These are phyloP conservation scores for Acanthochromis polyacanthus DNA, from an alignment of 2,113 vertebrate genomes.

Conservation along the genomic window DNA sequence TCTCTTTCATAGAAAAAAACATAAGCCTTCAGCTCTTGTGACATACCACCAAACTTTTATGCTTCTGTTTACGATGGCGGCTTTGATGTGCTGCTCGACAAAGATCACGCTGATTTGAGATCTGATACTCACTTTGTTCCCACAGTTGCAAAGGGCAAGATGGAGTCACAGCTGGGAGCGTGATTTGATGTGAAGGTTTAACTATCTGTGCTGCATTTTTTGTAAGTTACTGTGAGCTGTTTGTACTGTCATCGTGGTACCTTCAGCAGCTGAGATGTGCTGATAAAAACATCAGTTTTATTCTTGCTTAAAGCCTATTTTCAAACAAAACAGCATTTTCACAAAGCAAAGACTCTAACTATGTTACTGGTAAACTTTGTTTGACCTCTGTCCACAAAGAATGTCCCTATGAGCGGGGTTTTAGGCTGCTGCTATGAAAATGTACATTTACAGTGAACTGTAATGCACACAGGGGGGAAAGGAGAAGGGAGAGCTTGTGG, in stretches of 20 bases:
- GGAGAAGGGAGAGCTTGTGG: constrained; percentile 55
- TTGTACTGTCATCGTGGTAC: not conserved
- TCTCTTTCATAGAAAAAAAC: constrained; percentile 21
- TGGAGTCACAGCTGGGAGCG: constrained; percentile 13
- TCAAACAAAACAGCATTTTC: constrained; percentile 32
- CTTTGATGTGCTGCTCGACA: constrained; percentile 65
- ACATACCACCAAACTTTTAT: constrained; percentile 50
- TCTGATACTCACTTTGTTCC: constrained; percentile 50
- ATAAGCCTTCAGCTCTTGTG: constrained; percentile 57
- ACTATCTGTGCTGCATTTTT: constrained; percentile 13
- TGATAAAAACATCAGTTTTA: constrained; percentile 9
- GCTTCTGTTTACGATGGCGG: constrained; percentile 35
- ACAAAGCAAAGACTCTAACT: constrained; percentile 29
- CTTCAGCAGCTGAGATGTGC: constrained; percentile 24
- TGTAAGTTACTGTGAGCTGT: not conserved
- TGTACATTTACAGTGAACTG: constrained; percentile 54
- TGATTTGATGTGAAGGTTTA: constrained; percentile 43
- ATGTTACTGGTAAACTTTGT: constrained; percentile 49
- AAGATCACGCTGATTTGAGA: constrained; percentile 62
- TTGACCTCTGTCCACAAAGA: constrained; percentile 61
- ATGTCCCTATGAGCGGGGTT: constrained; percentile 34
- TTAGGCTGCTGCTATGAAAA: constrained; percentile 57
- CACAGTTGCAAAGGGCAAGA: constrained; percentile 37
- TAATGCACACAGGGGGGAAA: constrained; percentile 49
- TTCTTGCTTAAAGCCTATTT: constrained; percentile 33